phyloP scores from a whole-genome alignment of 1,140 invertebrate genomes.

The Pygmarrhopalites habei region DNA sequence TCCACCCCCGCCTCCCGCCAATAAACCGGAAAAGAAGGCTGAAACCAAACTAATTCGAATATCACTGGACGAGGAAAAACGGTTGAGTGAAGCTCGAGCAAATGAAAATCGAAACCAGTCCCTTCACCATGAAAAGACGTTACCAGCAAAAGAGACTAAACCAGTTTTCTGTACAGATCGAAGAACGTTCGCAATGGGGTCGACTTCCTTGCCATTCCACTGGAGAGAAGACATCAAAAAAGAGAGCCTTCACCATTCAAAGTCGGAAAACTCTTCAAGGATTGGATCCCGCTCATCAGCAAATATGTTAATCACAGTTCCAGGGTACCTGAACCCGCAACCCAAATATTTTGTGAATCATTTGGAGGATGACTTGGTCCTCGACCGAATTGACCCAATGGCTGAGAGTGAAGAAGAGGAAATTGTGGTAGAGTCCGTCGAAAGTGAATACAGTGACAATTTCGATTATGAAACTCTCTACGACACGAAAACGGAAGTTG shows the following conservation, averaged over 20 bases:
- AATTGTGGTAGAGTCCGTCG: not conserved
- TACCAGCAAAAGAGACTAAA: too few relatives aligned
- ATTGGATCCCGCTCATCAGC: not conserved
- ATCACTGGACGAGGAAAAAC: not conserved
- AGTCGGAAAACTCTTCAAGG: not conserved
- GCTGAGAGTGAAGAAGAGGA: not conserved
- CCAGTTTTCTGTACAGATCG: too few relatives aligned
- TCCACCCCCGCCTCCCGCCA: too few relatives aligned
- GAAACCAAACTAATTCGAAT: not conserved
- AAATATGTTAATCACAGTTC: not conserved
- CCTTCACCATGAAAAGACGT: too few relatives aligned
- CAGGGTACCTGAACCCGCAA: constrained; percentile 1
- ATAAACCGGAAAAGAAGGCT: too few relatives aligned
- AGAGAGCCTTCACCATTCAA: not conserved
- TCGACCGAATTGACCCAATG: not conserved
- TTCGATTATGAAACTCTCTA: constrained; percentile 5
- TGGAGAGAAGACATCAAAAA: not conserved
- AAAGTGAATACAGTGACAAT: not conserved
- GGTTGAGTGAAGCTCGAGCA: too few relatives aligned
- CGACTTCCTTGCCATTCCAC: not conserved
- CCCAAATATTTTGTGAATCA: constrained; percentile 3
- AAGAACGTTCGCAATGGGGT: not conserved
- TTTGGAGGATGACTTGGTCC: not conserved
- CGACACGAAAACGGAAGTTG: not conserved
- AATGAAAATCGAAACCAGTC: too few relatives aligned